A percentile compares a stretch with the other conserved stretches of the same genome.
Conservation (phyloP, 2,888 invertebrate genomes). For the Pseudococcus longispinus region DNA sequence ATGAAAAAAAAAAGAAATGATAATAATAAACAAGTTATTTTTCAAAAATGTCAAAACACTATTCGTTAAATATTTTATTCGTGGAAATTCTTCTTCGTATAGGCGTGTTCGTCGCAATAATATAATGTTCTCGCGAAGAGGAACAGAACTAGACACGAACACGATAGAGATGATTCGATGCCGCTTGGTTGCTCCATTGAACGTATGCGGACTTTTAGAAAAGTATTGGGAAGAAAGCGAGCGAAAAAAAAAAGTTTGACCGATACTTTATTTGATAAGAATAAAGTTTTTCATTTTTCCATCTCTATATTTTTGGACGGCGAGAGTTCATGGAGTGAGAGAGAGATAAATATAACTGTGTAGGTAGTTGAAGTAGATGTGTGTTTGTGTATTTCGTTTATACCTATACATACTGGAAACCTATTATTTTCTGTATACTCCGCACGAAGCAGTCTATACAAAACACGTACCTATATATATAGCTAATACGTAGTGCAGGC, state of each 20-base stretch:
- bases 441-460: background rate
- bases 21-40: background rate
- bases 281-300: slow-evolving; percentile 29
- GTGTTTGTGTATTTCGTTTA: background rate
- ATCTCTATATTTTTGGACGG: background rate
- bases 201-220: background rate
- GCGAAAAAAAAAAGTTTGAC: background rate
- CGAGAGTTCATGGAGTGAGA: background rate
- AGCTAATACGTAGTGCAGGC: background rate
- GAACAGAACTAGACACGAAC: background rate
- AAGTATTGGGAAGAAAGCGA: background rate
- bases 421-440: background rate
- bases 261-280: slow-evolving; percentile 24
- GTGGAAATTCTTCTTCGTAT: background rate
- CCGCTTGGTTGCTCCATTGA: background rate
- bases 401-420: background rate
- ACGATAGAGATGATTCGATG: background rate
- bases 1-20: background rate
- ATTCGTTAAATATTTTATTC: slow-evolving; percentile 31
- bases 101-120: background rate
- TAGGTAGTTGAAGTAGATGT: background rate
- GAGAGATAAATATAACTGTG: background rate
- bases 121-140: background rate
- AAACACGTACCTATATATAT: background rate
- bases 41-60: background rate